Conservation (phyloP, 2,113 vertebrate genomes). For the Mirza zaza region DNA sequence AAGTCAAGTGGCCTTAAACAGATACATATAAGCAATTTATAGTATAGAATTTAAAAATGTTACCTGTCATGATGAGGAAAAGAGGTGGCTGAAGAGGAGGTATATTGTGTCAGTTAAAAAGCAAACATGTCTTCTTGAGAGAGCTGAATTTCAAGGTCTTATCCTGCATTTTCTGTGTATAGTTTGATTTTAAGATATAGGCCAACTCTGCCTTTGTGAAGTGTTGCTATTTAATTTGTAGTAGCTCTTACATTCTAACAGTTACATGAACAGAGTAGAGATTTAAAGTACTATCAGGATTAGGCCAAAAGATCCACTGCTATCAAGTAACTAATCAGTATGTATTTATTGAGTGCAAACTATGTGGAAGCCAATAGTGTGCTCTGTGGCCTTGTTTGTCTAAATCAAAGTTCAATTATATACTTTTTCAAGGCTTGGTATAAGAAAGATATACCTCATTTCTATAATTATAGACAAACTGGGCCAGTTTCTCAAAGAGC, state of each 20-base stretch:
- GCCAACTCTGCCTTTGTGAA: neutral
- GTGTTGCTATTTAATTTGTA: neutral
- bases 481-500: neutral
- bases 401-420: neutral
- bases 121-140: neutral
- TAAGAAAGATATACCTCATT: neutral
- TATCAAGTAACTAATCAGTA: neutral
- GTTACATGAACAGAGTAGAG: neutral
- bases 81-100: neutral
- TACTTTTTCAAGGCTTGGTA: neutral
- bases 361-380: neutral
- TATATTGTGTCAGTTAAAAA: neutral
- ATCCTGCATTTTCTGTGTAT: neutral
- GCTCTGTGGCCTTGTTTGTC: neutral
- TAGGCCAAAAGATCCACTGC: neutral
- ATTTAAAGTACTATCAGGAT: neutral
- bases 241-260: neutral
- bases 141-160: conserved; percentile 5
- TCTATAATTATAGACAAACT: neutral
- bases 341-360: conserved; percentile 4
- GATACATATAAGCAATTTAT: conserved; percentile 19
- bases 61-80: neutral
- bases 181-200: neutral
- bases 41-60: conserved; percentile 1
- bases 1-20: conserved; percentile 37